Evolutionary conservation across 1,140 invertebrate genomes (phyloP).

Genomic region (Macrobrachium rosenbergii): DNA sequence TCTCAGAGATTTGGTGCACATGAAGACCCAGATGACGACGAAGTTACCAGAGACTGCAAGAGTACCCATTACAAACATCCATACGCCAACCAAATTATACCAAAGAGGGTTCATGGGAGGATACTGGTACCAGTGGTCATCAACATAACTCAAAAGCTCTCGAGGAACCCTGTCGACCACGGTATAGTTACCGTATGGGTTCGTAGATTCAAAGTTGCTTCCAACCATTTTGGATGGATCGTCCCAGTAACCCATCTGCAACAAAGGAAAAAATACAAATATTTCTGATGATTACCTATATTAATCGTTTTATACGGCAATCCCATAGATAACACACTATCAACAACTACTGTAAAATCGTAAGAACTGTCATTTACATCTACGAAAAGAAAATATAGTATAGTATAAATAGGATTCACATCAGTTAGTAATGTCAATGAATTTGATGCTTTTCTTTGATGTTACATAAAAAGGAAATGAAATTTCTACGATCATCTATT

Average conservation of each 20-base stretch:
- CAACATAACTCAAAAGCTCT: constrained; percentile 44
- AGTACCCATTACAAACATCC: constrained; percentile 82
- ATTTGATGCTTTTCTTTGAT: too few species aligned
- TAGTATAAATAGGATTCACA: too few species aligned
- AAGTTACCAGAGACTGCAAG: constrained; percentile 84
- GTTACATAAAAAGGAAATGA: too few species aligned
- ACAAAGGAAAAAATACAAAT: too few species aligned
- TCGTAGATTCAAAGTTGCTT: not conserved
- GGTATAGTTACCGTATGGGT: constrained; percentile 21
- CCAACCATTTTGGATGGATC: not conserved
- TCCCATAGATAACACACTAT: too few species aligned
- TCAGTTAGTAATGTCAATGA: too few species aligned
- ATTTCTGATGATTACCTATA: too few species aligned
- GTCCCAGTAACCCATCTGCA: not conserved
- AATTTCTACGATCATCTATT: too few species aligned
- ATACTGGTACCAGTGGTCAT: constrained; percentile 75
- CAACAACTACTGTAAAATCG: too few species aligned
- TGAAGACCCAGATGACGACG: constrained; percentile 89
- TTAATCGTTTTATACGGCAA: too few species aligned
- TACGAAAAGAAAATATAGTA: too few species aligned
- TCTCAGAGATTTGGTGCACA: constrained; percentile 80
- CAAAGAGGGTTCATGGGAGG: constrained; percentile 84
- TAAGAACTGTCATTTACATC: too few species aligned
- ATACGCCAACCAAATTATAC: constrained; percentile 83
- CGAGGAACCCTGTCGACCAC: constrained; percentile 41